Base-by-base conservation (phyloP, 2,888 invertebrate genomes). In the Torymus aiolomorphi region DNA sequence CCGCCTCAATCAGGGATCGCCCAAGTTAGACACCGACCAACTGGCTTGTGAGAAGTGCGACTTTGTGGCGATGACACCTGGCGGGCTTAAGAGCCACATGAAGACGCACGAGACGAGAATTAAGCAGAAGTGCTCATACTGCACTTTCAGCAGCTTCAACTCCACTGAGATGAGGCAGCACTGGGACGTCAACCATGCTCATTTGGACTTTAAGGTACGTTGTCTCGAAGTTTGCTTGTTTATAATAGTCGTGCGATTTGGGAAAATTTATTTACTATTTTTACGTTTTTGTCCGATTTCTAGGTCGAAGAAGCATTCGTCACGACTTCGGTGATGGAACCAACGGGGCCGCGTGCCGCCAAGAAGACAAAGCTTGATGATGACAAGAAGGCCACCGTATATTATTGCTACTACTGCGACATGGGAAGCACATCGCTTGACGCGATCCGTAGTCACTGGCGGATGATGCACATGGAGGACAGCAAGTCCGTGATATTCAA, bases 91-190 rank as follows among this genome's bases (percentile, higher is more conserved):
- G 14, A 87, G 86, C 0, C 90, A 90, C 66, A 84, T 86, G 84
- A 84, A 86, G 20, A 84, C 84, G 2, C 90, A 90, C 51, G 80
- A 86, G 20, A 81, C 82, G 20, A 84, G 76, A n/a, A 73, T 86
- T 10, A 89, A 72, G n/a, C 79, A 77, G 59, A 78, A 88, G 70
- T 91, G 91, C 71, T 82, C 77, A 0, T 86, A 90, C 66, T 91
- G 91, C 72, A 85, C 86, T 0, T 89, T 85, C 59, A 85, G 83
- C 1, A 85, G 86, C 4, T 81, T 84, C 1, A 83, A 85, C 10
- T 85, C 87, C 42, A 78, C 82, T 0, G 89, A 90, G 11, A 75
- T 90, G 1, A 81, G 84, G 63, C 86, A 88, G 24, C 90, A 90
- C 69, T 88, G 86, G 67, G 86, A 88, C 14, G 18, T 85, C 1